phyloP scores from a whole-genome alignment of 1,140 invertebrate genomes.

The Hermetia illucens region DNA sequence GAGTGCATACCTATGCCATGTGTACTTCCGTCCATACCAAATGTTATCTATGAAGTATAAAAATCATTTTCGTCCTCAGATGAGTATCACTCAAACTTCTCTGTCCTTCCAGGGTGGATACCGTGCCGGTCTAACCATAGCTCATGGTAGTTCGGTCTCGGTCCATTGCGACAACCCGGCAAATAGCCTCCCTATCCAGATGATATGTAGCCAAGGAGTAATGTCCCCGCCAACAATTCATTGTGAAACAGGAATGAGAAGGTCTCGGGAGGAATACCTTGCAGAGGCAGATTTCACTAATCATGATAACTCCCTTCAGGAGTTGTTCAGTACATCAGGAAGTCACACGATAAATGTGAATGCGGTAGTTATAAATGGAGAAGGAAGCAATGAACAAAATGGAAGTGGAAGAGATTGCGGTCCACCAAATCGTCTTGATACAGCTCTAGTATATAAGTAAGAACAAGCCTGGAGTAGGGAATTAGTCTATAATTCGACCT shows the following conservation, averaged over 20 bases:
- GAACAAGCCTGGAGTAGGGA: background rate
- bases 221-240: slow-evolving; percentile 41
- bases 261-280: slow-evolving; percentile 18
- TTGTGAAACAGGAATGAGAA: slow-evolving; percentile 31
- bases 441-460: slow-evolving; percentile 26
- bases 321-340: background rate
- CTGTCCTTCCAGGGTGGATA: slow-evolving; percentile 41
- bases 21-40: slow-evolving; percentile 50
- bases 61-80: no score
- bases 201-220: slow-evolving; percentile 52
- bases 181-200: slow-evolving; percentile 25
- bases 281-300: slow-evolving; percentile 4
- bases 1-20: slow-evolving; percentile 67
- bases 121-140: slow-evolving; percentile 58
- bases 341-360: background rate
- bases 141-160: slow-evolving; percentile 54
- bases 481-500: background rate
- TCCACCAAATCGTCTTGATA: slow-evolving; percentile 20
- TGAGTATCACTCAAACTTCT: no score
- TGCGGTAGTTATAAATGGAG: slow-evolving; percentile 33
- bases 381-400: slow-evolving; percentile 17
- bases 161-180: slow-evolving; percentile 45
- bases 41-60: slow-evolving; percentile 51
- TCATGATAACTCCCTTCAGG: background rate
- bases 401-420: slow-evolving; percentile 21